Base-by-base conservation (phyloP, 2,113 vertebrate genomes). In the Noturus placidus region DNA sequence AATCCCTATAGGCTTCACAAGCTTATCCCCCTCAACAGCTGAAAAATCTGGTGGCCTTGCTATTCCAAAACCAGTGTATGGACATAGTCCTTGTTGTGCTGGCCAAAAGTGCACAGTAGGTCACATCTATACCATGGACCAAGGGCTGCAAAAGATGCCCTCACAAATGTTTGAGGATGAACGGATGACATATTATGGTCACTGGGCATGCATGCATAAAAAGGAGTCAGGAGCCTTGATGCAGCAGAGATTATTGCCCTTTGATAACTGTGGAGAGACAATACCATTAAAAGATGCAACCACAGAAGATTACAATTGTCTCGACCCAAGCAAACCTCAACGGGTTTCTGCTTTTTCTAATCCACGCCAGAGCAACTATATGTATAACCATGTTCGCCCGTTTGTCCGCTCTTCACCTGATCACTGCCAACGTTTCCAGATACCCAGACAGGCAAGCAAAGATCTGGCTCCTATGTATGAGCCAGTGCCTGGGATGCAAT, bases 31-130 rank as follows among this genome's bases (percentile, higher is more conserved):
- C 19, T 77, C 92, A 0, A 85, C 72, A 80, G 63, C 94, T 0
- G 90, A 92, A 33, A 91, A 78, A 82, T 90, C 93, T n/a, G 87
- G 92, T 30, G 92, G 93, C 5, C 72, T 99, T 81, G 96, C 96
- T 0, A 91, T 96, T 10, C 98, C 98, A 78, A 97, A 93, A 80
- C 97, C 98, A 0, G 82, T 99, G 77, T 99, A 99, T 3, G 91
- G 95, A 84, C 95, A 92, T 46, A 96, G 93, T 0, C 85, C 94
- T 5, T 96, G 95, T 90, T 97, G 95, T 27, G 4, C 92, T 59
- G 93, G 96, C 6, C 59, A 92, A 79, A 92, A 93, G 59, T 96
- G 93, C 86, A 67, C 92, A 50, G 89, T 94, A 46, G 91, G 94
- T 50, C 87, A 91, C 13, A 87, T 93, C 25, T 95, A 95, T 5